Conservation (phyloP, 2,113 vertebrate species). For the Lophura nycthemera region DNA sequence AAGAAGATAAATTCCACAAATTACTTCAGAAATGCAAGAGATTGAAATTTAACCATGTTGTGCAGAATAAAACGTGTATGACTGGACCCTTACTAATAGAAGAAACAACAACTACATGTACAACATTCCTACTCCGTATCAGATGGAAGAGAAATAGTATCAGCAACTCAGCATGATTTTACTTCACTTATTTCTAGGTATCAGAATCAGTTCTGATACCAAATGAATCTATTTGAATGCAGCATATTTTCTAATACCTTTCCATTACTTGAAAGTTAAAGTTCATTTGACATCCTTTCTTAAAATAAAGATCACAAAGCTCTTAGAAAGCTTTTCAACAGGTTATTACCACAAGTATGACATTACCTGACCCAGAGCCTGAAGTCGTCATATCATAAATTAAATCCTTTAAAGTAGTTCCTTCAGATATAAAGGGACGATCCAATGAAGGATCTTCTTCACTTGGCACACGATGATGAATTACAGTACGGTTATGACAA, state of each 20-base stretch:
- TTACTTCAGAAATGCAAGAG: background rate
- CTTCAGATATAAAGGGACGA: conserved; percentile 95
- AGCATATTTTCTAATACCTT: background rate
- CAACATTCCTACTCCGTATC: background rate
- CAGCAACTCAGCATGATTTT: background rate
- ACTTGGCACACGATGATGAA: conserved; percentile 94
- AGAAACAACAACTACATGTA: background rate
- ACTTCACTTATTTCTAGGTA: background rate
- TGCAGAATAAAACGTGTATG: background rate
- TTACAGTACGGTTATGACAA: conserved; percentile 91
- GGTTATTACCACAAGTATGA: background rate
- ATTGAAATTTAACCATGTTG: background rate
- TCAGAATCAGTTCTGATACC: background rate
- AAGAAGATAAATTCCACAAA: background rate
- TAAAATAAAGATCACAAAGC: background rate
- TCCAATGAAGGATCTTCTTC: conserved; percentile 95
- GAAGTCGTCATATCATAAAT: conserved; percentile 99
- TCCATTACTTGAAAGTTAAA: background rate
- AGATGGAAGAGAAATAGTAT: background rate
- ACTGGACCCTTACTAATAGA: background rate
- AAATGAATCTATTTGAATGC: background rate
- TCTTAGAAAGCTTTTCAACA: background rate
- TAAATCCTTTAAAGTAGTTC: conserved; percentile 95
- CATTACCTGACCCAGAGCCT: conserved; percentile 93
- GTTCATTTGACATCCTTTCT: background rate